Percentiles rank a stretch among this genome's conserved stretches.
phyloP scores from a whole-genome alignment of 2,797 vertebrate species.

The Rhabdomys pumilio region DNA sequence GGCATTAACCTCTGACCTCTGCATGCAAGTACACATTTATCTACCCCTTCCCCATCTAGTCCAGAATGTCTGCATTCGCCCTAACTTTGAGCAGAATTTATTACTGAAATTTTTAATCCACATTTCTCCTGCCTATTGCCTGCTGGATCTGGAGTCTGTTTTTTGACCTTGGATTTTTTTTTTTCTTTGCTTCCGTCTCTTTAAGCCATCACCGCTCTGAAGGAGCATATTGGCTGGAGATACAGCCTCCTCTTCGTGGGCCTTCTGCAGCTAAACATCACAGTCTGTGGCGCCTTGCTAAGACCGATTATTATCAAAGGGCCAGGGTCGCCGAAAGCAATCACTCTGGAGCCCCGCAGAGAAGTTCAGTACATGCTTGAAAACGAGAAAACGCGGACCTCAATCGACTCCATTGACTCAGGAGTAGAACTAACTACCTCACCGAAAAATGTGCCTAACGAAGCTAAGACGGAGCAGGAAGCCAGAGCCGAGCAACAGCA shows the following conservation, averaged over 20 bases:
- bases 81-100: not conserved
- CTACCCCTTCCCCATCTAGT: not conserved
- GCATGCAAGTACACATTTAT: not conserved
- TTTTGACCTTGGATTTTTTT: not conserved
- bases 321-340: constrained; percentile 85
- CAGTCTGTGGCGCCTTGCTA: constrained; percentile 93
- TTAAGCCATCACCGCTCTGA: constrained; percentile 93
- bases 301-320: constrained; percentile 92
- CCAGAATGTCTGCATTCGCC: not conserved
- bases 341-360: constrained; percentile 79
- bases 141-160: not conserved
- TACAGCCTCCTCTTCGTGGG: constrained; percentile 93
- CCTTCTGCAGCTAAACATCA: constrained; percentile 92
- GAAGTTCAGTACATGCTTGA: constrained; percentile 93
- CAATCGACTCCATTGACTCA: constrained; percentile 95
- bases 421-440: constrained; percentile 95
- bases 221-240: constrained; percentile 94
- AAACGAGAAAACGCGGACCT: constrained; percentile 94
- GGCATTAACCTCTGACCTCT: not conserved
- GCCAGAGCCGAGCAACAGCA: constrained; percentile 72
- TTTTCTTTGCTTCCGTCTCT: not conserved
- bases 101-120: accelerated
- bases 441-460: constrained; percentile 89
- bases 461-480: constrained; percentile 84
- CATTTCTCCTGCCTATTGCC: not conserved